phyloP scores from a whole-genome alignment of 2,113 vertebrate species.

The Mastomys coucha region DNA sequence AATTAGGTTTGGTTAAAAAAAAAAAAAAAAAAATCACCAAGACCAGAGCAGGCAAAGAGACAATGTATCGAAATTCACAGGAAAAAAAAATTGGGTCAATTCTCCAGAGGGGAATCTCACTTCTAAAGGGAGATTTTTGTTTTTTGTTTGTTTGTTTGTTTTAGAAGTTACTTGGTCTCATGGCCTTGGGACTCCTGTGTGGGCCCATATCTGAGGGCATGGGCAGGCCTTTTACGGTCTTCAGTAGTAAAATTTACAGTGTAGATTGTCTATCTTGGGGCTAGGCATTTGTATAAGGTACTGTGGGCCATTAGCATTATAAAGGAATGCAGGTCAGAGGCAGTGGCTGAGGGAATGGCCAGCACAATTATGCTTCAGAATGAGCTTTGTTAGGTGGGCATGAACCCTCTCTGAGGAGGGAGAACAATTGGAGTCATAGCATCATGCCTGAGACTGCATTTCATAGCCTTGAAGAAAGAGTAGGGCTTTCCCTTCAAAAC shows the following conservation, averaged over 20 bases:
- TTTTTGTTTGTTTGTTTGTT: not conserved
- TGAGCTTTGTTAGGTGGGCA: not conserved
- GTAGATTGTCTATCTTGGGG: not conserved
- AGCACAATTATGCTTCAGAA: not conserved
- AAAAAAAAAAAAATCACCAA: not conserved
- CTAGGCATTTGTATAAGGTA: not conserved
- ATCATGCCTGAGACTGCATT: not conserved
- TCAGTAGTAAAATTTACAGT: not conserved
- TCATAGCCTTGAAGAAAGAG: not conserved
- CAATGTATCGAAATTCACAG: not conserved
- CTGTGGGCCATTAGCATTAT: not conserved
- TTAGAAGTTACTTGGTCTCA: not conserved
- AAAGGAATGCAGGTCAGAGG: not conserved
- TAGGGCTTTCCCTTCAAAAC: no score
- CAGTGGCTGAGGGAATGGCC: not conserved
- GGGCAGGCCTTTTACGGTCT: not conserved
- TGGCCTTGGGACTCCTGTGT: not conserved
- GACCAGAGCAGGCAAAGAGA: not conserved
- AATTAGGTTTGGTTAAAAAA: not conserved
- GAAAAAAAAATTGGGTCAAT: not conserved
- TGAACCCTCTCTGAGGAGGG: not conserved
- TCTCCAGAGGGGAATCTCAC: not conserved
- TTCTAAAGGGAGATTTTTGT: not conserved
- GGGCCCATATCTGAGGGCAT: not conserved
- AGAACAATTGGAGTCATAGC: not conserved